phyloP scores from a whole-genome alignment of 2,113 vertebrate species.

The Rhabdomys dilectus region DNA sequence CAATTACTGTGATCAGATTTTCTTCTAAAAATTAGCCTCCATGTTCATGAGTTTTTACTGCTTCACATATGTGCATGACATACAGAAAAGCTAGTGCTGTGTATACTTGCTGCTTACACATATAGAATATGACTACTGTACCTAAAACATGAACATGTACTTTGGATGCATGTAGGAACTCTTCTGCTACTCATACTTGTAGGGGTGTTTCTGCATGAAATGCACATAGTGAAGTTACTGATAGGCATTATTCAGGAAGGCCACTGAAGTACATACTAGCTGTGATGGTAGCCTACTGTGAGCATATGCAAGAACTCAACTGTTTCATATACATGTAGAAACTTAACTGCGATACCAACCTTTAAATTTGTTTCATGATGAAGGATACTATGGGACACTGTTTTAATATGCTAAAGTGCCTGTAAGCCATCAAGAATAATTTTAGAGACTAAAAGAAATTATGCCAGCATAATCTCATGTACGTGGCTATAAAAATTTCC shows the following conservation, averaged over 20 bases:
- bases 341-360: neutral
- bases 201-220: neutral
- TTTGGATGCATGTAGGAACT: neutral
- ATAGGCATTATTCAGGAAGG: too few relatives aligned
- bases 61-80: neutral
- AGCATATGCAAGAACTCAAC: too few relatives aligned
- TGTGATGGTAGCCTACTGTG: neutral
- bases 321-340: neutral
- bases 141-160: neutral
- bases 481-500: slow-evolving; percentile 8
- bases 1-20: neutral
- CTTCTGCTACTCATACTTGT: neutral
- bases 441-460: slow-evolving; percentile 23
- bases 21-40: neutral
- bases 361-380: neutral
- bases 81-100: neutral
- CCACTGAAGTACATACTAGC: neutral
- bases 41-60: neutral
- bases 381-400: neutral
- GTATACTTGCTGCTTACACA: neutral
- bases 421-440: neutral
- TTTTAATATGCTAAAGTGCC: neutral
- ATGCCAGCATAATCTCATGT: neutral
- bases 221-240: neutral
- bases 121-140: neutral